Percentiles rank a stretch among this genome's conserved stretches.
Conservation (phyloP, 2,113 vertebrate genomes). For the Bubalus kerabau region DNA sequence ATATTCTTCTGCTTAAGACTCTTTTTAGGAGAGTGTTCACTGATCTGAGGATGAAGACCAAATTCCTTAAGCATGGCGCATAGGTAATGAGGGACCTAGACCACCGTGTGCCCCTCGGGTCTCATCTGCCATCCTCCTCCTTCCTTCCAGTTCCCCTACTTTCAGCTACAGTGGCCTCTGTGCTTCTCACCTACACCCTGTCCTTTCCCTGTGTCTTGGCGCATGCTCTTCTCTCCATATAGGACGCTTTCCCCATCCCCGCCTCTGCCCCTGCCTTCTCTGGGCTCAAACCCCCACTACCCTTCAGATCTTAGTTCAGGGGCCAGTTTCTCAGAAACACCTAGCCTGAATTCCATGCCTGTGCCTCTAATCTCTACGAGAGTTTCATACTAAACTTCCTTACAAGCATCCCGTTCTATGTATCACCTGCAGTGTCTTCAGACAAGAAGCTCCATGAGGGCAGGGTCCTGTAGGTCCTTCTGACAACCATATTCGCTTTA, state of each 20-base stretch:
- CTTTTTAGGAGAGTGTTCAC: not conserved
- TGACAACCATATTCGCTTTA: not conserved
- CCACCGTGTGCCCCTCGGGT: not conserved
- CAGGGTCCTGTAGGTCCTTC: not conserved
- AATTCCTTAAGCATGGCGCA: not conserved
- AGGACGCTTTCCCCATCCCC: not conserved
- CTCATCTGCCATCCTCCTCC: not conserved
- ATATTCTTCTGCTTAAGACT: not conserved
- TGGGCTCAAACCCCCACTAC: not conserved
- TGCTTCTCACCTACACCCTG: rapidly evolving
- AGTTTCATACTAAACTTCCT: not conserved
- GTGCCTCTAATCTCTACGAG: not conserved
- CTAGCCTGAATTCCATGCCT: not conserved
- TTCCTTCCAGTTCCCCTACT: not conserved
- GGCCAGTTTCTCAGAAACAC: not conserved
- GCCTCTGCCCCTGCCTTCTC: not conserved
- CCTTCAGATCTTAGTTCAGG: not conserved
- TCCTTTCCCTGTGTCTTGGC: not conserved
- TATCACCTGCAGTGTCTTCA: not conserved
- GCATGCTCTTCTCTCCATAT: not conserved
- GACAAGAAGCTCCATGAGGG: not conserved
- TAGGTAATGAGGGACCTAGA: not conserved
- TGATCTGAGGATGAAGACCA: not conserved
- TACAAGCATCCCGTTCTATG: not conserved
- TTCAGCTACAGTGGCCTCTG: not conserved